A percentile compares a stretch with the other conserved stretches of the same genome.
Conservation (phyloP, 2,113 vertebrate genomes). For the Laterallus jamaicensis region DNA sequence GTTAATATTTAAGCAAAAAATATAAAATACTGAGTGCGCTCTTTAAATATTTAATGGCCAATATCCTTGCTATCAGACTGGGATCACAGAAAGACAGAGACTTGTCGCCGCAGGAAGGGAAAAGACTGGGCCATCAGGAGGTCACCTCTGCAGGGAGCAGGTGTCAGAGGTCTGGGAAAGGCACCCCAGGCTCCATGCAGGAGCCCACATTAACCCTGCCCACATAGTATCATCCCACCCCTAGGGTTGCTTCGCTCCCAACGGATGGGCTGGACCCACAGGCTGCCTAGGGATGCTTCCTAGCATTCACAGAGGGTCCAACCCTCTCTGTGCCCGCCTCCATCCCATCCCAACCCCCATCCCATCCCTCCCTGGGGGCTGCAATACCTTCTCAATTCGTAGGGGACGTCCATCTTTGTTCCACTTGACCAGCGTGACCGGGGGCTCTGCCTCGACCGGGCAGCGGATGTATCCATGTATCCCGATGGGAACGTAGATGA, state of each 20-base stretch:
- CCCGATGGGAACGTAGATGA: conserved; percentile 96
- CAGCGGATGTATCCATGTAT: conserved; percentile 97
- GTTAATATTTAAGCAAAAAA: conserved; percentile 54
- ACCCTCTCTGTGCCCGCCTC: background rate
- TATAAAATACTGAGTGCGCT: background rate
- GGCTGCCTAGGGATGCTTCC: background rate
- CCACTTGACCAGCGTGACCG: conserved; percentile 94
- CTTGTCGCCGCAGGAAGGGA: background rate
- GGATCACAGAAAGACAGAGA: background rate
- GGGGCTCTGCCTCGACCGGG: conserved; percentile 95
- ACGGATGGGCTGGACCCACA: background rate
- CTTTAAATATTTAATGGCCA: conserved; percentile 55
- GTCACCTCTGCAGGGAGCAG: background rate
- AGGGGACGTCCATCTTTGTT: conserved; percentile 97
- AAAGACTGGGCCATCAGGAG: background rate
- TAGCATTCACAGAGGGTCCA: rapidly evolving
- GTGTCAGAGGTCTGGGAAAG: background rate
- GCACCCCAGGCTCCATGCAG: background rate
- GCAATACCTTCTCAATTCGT: conserved; percentile 90
- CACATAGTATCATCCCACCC: background rate
- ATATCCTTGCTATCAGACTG: background rate
- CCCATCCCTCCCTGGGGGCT: rapidly evolving
- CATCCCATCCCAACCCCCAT: background rate
- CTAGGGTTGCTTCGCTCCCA: rapidly evolving
- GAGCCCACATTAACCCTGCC: background rate